Evolutionary conservation across 2,888 invertebrate genomes (phyloP).

Genomic region (Bimastos eiseni): DNA sequence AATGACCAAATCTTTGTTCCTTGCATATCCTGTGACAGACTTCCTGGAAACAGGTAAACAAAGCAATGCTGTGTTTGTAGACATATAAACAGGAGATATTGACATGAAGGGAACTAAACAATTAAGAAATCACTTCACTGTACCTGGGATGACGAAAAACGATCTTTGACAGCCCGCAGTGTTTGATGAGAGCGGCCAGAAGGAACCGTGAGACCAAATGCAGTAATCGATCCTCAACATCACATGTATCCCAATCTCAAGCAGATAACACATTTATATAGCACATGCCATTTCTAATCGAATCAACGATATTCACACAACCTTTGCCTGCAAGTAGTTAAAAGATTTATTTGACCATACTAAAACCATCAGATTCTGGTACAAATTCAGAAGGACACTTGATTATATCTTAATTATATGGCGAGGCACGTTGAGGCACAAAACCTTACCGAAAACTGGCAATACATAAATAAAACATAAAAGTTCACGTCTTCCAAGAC

Average conservation of each 20-base stretch:
- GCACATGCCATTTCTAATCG: neutral
- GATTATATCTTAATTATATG: too few species aligned
- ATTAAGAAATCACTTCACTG: neutral
- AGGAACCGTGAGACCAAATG: slow-evolving; percentile 65
- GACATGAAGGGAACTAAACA: neutral
- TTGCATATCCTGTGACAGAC: neutral
- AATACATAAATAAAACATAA: too few species aligned
- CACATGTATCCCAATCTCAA: slow-evolving; percentile 66
- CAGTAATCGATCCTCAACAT: slow-evolving; percentile 62
- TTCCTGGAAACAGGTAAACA: neutral
- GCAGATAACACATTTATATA: slow-evolving; percentile 21
- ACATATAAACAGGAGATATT: neutral
- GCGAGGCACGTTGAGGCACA: too few species aligned
- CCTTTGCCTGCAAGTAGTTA: too few species aligned
- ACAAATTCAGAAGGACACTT: too few species aligned
- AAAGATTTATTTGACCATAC: too few species aligned
- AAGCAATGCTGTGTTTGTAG: neutral
- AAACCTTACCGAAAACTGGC: too few species aligned
- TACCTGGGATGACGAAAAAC: slow-evolving; percentile 24
- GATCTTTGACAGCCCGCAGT: slow-evolving; percentile 59
- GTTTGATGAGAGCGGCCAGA: slow-evolving; percentile 66
- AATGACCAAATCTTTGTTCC: neutral
- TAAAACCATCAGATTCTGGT: too few species aligned
- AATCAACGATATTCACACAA: neutral
- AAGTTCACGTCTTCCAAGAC: too few species aligned